These are phyloP conservation scores for Bos javanicus DNA, from an alignment of 2,113 vertebrate genomes.

Conservation along the genomic window DNA sequence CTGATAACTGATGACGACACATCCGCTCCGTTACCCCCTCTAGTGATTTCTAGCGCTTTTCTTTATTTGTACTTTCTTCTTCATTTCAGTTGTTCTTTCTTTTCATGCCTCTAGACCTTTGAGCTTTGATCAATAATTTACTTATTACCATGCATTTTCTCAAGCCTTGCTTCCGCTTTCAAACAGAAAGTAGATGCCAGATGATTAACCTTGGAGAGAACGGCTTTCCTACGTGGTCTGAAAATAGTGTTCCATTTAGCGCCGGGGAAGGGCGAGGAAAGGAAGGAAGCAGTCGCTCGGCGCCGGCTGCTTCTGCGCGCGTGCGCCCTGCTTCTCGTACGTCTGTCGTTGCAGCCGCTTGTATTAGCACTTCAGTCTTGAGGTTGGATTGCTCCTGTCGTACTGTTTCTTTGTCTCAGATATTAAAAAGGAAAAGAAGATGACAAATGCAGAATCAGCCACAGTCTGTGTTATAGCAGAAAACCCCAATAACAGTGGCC, in stretches of 20 bases:
- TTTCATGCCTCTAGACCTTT: not conserved
- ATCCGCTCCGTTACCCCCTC: too few species aligned
- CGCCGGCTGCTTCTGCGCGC: not conserved
- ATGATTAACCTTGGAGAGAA: not conserved
- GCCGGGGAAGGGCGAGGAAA: not conserved
- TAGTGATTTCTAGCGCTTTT: too few species aligned
- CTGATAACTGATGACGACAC: fast-evolving
- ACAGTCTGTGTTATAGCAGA: not conserved
- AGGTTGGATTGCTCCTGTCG: not conserved
- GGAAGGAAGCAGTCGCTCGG: too few species aligned
- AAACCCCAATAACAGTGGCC: not conserved
- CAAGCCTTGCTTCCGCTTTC: not conserved
- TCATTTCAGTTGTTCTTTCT: not conserved
- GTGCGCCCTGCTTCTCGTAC: not conserved
- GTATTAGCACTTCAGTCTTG: not conserved
- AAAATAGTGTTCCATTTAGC: not conserved
- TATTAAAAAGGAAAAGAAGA: not conserved
- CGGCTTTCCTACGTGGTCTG: not conserved
- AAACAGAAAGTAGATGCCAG: not conserved
- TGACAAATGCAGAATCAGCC: too few species aligned
- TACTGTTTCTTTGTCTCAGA: not conserved
- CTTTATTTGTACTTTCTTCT: not conserved
- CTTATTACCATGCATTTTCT: not conserved
- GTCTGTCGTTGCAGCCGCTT: not conserved
- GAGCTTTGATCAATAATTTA: not conserved